These are phyloP conservation scores for Rhinichthys osculus DNA, from an alignment of 2,797 vertebrate species.

Conservation along the genomic window DNA sequence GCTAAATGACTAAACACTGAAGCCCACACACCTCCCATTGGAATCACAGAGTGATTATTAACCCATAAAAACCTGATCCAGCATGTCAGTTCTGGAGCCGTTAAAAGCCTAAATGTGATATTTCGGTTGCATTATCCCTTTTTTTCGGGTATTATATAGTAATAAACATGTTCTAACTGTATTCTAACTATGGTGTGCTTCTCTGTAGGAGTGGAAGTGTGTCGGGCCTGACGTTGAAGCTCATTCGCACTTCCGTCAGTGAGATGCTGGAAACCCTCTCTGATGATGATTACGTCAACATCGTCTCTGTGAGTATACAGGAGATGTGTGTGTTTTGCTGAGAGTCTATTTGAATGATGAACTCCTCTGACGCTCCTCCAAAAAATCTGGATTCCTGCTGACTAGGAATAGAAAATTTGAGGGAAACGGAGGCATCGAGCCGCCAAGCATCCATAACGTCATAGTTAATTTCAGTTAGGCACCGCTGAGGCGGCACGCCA, in stretches of 20 bases:
- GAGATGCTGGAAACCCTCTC: conserved; percentile 97
- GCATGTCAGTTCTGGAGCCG: not conserved
- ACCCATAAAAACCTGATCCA: conserved; percentile 16
- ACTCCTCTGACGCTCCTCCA: not conserved
- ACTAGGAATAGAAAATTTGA: conserved; percentile 46
- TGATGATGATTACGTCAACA: conserved; percentile 96
- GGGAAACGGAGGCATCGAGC: conserved; percentile 22
- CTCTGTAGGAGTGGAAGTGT: conserved; percentile 91
- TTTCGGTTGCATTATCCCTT: not conserved
- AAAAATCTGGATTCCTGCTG: conserved; percentile 4
- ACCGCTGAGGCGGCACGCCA: not conserved
- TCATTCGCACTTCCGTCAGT: conserved; percentile 90
- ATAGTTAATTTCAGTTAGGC: conserved; percentile 20
- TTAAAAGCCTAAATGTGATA: not conserved
- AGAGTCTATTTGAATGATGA: conserved; percentile 2
- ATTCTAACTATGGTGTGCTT: not conserved
- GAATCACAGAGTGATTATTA: conserved; percentile 36
- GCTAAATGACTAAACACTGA: conserved; percentile 38
- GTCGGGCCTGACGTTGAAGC: conserved; percentile 91
- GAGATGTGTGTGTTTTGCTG: not conserved
- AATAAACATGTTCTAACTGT: not conserved
- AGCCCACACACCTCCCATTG: conserved; percentile 33
- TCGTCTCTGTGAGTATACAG: conserved; percentile 90
- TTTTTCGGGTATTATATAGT: not conserved
- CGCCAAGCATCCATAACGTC: conserved; percentile 12